Evolutionary conservation across 2,888 invertebrate species (phyloP), one percentile per base, ranked within the genome.

Genomic region (Trachelus stipa): DNA sequence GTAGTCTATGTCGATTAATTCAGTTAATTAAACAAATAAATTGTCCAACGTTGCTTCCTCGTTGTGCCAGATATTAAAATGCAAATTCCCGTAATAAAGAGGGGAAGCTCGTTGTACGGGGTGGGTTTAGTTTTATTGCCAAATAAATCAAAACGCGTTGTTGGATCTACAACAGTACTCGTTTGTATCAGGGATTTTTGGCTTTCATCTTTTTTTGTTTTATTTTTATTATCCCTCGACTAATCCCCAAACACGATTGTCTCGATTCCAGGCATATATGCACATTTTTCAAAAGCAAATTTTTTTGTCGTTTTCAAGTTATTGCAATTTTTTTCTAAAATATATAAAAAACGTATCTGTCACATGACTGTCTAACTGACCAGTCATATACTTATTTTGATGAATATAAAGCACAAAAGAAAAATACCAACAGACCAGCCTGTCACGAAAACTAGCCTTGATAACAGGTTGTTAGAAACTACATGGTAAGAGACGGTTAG

Each of bases 1-100:
- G 23, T 56, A 56, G 56, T 56, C 6, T 74, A 34, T 34, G 34
- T 71, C 79, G 80, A 82, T 84, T 84, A 83, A 81, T 83, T 79
- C 69, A 74, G 77, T 80, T 84, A 84, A 84, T 86, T 84, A 82
- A 85, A 84, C 78, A 79, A 81, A 83, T 81, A 84, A 84, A 85
- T 83, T 83, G 74, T 73, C 81, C 73, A 79, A 37, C 78, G 81
- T 75, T 81, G 85, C 85, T 84, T 83, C 76, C 77, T 69, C 68
- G 34, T 23, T 68, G 56, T 37, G 75, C 56, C 76, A 82, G 81
- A 82, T 83, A 85, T 85, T 85, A 83, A 85, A 83, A 84, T 81
- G 79, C 79, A 81, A 80, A 84, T 82, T 79, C 76, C 56, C 73
- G 78, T 74, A 34, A 37, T 74, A 34, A 12, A 71, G 79, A 23